Evolutionary conservation across 2,113 vertebrate species (phyloP), one percentile per base, ranked within the genome.

Genomic region (Lasiurus borealis): DNA sequence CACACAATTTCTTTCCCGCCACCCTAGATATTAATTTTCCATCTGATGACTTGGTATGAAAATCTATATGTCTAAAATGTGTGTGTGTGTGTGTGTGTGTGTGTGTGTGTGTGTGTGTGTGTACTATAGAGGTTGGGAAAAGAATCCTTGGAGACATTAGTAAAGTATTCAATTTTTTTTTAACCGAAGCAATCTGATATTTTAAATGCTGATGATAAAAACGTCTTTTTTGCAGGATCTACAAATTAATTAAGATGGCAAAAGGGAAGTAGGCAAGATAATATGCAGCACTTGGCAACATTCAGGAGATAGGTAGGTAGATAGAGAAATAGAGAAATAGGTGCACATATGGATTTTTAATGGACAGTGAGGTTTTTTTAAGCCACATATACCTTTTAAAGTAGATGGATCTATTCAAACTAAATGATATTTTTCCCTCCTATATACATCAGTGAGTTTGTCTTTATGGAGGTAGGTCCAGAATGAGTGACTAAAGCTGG

Each of bases 131-230:
- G 27, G 16, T 88, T 54, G 23, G 85, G 31, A 44, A 86, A 83
- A 82, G 31, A 87, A 57, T 4, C 23, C 9, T 59, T 84, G n/a
- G 76, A 62, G 18, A 88, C 5, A 6, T 84, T 2, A 44, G 54
- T 19, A 91, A 71, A 76, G 34, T 34, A 52, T 34, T 87, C 15
- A 77, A 64, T 29, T 52, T 78, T 50, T 50, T 90, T 93, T 34
- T 46, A 87, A 27, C 4, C 4, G 92, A 12, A 78, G 21, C 27
- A 73, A 68, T 92, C 57, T 78, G 15, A 52, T 78, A 27, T 71
- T 87, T 90, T 78, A 69, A 62, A 19, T 86, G 29, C 11, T 69
- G 73, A 83, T 80, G 31, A 29, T n/a, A 84, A 18, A 87, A 94
- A 83, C 50, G 2, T n/a, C 23, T 75, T 90, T 27, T 68, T 59